phyloP scores from a whole-genome alignment of 2,888 invertebrate genomes.

The Zhuqinia jingwanae region DNA sequence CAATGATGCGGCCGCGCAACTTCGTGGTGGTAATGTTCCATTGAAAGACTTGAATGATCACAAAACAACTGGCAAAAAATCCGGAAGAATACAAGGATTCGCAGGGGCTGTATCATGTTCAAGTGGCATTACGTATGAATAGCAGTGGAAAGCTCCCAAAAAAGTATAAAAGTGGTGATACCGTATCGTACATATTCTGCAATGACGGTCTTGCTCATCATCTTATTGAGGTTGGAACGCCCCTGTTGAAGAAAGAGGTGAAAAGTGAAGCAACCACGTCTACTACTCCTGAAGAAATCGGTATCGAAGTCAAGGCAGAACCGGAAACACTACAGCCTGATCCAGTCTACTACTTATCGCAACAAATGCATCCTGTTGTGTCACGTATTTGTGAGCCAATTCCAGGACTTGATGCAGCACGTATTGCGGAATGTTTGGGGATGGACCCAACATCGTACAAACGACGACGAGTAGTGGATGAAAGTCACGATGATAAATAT shows the following conservation, averaged over 20 bases:
- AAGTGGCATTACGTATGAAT: slow-evolving; percentile 95
- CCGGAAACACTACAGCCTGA: slow-evolving; percentile 87
- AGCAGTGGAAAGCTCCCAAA: slow-evolving; percentile 85
- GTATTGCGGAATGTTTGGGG: slow-evolving; percentile 92
- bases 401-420: slow-evolving; percentile 94
- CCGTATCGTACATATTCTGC: slow-evolving; percentile 97
- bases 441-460: slow-evolving; percentile 82
- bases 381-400: slow-evolving; percentile 97
- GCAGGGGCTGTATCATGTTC: slow-evolving; percentile 92
- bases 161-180: slow-evolving; percentile 95
- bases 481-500: slow-evolving; percentile 80
- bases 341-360: slow-evolving; percentile 93
- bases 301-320: slow-evolving; percentile 89
- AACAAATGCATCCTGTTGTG: slow-evolving; percentile 98
- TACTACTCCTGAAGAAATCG: slow-evolving; percentile 82
- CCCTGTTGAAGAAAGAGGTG: slow-evolving; percentile 46
- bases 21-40: slow-evolving; percentile 87
- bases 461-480: slow-evolving; percentile 80
- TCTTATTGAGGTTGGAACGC: slow-evolving; percentile 72
- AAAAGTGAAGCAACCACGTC: slow-evolving; percentile 29
- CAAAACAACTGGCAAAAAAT: slow-evolving; percentile 96
- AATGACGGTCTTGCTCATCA: slow-evolving; percentile 82
- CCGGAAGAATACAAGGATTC: slow-evolving; percentile 95
- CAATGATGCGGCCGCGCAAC: slow-evolving; percentile 87
- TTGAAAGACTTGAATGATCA: slow-evolving; percentile 90